Base-by-base conservation (phyloP, 1,140 invertebrate genomes). In the Sitodiplosis mosellana region DNA sequence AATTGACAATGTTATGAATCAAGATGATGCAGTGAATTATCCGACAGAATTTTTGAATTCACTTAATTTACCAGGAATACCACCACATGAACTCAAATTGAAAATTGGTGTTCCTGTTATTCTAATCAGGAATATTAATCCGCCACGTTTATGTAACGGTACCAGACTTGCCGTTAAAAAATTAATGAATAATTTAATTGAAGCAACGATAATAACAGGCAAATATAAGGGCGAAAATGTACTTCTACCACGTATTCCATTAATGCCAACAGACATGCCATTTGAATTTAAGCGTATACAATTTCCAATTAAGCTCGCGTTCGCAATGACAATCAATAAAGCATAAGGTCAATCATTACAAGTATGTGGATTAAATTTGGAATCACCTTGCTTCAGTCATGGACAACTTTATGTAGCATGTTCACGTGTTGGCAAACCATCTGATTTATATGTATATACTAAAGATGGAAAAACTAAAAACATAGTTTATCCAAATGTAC, bases 301-400 rank as follows among this genome's bases (percentile, higher is more conserved):
- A 18, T 54, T 55, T 21, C 49, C 45, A 37, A 36, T 76, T 1
- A 53, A 61, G 48, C 47, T 68, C 2, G 54, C 57, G 2, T 75
- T 72, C 57, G 64, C 69, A 18, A 70, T 73, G 56, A 69, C 70
- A 1, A 68, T 75, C 2, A 74, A 75, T 55, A 75, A 75, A 59
- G 53, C 68, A 5, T 72, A 77, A 58, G 69, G 72, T 6, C 69
- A 74, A 55, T 58, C 59, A 27, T 56, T 60, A 27, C 27, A 27
- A 27, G 10, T 27, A 5, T 27, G 27, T 27, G 27, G 27, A 3
- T 5, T 27, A 27, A 10, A 27, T 27, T 27, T 27, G 10, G 27
- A 27, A 27, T 10, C 27, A 27, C 3, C 10, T 27, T 27, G 27
- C 27, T 3, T n/a, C n/a, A n/a, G n/a, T n/a, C 27, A 27, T 27